These are phyloP conservation scores for Eumeta japonica DNA, from an alignment of 1,140 invertebrate species.

Conservation along the genomic window DNA sequence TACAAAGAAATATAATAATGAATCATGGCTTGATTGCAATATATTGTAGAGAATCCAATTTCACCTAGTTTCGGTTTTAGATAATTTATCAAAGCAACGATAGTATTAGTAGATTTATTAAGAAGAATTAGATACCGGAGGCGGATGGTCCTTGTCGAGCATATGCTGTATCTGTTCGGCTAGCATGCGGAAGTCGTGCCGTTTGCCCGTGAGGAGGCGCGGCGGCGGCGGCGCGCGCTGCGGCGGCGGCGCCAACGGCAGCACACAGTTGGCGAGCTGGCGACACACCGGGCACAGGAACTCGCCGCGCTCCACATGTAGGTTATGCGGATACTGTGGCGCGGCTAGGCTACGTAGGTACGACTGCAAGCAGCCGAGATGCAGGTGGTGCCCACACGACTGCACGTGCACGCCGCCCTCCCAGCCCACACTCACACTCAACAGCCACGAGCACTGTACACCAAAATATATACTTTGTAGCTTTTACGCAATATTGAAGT, in stretches of 20 bases:
- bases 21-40: too few species aligned
- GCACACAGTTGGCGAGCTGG: slow-evolving; percentile 88
- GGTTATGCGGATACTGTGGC: slow-evolving; percentile 70
- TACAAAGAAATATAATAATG: too few species aligned
- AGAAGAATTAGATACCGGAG: slow-evolving; percentile 55
- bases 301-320: slow-evolving; percentile 81
- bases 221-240: slow-evolving; percentile 65
- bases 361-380: slow-evolving; percentile 87
- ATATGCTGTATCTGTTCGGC: too few species aligned
- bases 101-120: slow-evolving; percentile 7
- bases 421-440: slow-evolving; percentile 86
- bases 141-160: slow-evolving; percentile 67
- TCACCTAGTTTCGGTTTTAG: slow-evolving; percentile 1
- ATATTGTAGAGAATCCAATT: too few species aligned
- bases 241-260: slow-evolving; percentile 82
- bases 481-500: too few species aligned
- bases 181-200: slow-evolving; percentile 5
- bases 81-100: background rate
- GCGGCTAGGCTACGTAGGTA: slow-evolving; percentile 81
- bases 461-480: too few species aligned
- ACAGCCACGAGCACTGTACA: slow-evolving; percentile 72
- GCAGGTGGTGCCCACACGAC: slow-evolving; percentile 94
- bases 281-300: slow-evolving; percentile 92
- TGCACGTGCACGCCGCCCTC: slow-evolving; percentile 93
- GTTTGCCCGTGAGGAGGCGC: slow-evolving; percentile 23